Conservation (phyloP, 2,797 vertebrate genomes). For the Tragelaphus oryx region DNA sequence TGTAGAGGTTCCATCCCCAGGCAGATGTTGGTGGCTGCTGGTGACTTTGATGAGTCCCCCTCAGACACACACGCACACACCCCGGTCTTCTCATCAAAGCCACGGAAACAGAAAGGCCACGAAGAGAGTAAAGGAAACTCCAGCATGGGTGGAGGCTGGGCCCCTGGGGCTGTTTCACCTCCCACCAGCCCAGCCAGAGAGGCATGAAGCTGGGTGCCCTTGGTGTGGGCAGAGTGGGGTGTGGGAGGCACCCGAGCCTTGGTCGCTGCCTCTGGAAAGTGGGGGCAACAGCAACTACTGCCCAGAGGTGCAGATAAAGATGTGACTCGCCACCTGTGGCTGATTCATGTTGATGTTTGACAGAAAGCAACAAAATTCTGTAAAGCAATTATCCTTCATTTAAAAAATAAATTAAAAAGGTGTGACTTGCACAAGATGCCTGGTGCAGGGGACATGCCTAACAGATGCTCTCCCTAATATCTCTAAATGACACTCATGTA, state of each 20-base stretch:
- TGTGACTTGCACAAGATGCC: not conserved
- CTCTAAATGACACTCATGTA: not conserved
- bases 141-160: not conserved
- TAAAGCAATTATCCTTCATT: not conserved
- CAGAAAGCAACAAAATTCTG: not conserved
- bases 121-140: constrained; percentile 55
- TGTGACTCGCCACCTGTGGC: not conserved
- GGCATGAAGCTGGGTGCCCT: not conserved
- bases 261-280: not conserved
- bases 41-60: constrained; percentile 20
- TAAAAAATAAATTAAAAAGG: not conserved
- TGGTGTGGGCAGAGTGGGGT: not conserved
- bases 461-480: not conserved
- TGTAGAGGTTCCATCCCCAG: constrained; percentile 27
- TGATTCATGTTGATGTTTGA: not conserved
- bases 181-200: not conserved
- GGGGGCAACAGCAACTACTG: not conserved
- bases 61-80: not conserved
- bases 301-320: not conserved
- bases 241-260: not conserved
- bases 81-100: constrained; percentile 36
- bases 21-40: constrained; percentile 28
- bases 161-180: not conserved
- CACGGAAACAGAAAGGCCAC: constrained; percentile 42
- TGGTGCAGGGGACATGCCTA: not conserved